phyloP scores from a whole-genome alignment of 2,888 invertebrate species.

The Melanostoma scalare region DNA sequence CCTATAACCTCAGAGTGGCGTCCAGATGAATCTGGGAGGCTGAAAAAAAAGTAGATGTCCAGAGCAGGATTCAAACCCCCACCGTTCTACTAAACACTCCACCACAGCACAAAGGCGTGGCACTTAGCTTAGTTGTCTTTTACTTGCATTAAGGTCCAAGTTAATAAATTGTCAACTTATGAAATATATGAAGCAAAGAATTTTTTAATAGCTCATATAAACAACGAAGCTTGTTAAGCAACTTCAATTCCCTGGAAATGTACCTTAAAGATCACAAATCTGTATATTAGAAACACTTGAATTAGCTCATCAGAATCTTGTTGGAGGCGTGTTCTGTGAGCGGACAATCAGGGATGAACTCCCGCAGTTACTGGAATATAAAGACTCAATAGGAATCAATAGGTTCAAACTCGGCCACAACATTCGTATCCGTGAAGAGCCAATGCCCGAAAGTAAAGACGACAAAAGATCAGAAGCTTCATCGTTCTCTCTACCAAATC shows the following conservation, averaged over 20 bases:
- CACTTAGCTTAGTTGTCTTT: no score
- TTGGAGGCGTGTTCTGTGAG: constrained; percentile 96
- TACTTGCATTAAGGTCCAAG: no score
- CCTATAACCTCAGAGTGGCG: no score
- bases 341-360: constrained; percentile 95
- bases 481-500: constrained; percentile 79
- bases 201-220: constrained; percentile 82
- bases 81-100: no score
- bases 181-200: no score
- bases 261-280: constrained; percentile 98
- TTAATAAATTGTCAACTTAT: no score
- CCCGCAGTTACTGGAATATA: constrained; percentile 91
- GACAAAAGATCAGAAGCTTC: constrained; percentile 77
- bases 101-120: no score
- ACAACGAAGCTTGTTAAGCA: constrained; percentile 92
- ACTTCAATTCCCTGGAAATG: constrained; percentile 95
- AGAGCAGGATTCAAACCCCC: no score
- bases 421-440: constrained; percentile 90
- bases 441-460: constrained; percentile 81
- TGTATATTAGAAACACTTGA: constrained; percentile 93
- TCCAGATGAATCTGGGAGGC: no score
- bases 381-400: constrained; percentile 92
- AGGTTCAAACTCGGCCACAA: constrained; percentile 95
- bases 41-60: no score
- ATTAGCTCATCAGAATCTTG: constrained; percentile 91